A percentile compares a stretch with the other conserved stretches of the same genome.
Conservation (phyloP, 2,797 vertebrate species). For the Phataginus tetradactyla region DNA sequence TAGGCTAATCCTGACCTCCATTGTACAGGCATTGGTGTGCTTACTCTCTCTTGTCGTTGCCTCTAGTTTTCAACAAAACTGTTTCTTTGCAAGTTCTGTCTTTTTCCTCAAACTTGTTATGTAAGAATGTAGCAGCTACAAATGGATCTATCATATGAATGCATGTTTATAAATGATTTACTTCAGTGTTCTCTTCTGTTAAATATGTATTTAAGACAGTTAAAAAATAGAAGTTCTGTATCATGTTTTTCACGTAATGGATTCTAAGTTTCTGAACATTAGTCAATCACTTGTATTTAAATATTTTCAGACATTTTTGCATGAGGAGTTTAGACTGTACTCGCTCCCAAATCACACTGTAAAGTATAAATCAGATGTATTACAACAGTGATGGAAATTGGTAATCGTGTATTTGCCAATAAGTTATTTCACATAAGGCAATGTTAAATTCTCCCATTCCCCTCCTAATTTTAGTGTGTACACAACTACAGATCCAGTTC, state of each 20-base stretch:
- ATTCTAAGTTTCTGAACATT: conserved; percentile 52
- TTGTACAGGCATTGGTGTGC: neutral
- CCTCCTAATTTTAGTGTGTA: conserved; percentile 39
- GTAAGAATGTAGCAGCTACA: neutral
- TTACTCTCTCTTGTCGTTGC: neutral
- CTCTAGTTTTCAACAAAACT: neutral
- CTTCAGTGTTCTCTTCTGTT: conserved; percentile 63
- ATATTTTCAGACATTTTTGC: conserved; percentile 45
- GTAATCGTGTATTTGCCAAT: neutral
- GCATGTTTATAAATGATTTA: conserved; percentile 64
- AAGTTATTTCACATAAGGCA: conserved; percentile 60
- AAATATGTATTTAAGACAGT: conserved; percentile 55
- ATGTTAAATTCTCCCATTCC: neutral
- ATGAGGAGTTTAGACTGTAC: neutral
- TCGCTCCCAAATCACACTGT: neutral
- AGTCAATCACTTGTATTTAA: neutral
- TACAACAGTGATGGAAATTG: neutral
- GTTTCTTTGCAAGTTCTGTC: conserved; percentile 21
- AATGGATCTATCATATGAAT: conserved; percentile 4
- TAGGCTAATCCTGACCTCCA: neutral
- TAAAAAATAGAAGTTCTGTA: neutral
- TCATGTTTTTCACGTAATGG: conserved; percentile 27
- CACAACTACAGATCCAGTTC: neutral
- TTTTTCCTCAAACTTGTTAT: neutral
- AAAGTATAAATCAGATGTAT: conserved; percentile 34